Evolutionary conservation across 2,888 invertebrate species (phyloP).

Genomic region (Thymelicus acteon): DNA sequence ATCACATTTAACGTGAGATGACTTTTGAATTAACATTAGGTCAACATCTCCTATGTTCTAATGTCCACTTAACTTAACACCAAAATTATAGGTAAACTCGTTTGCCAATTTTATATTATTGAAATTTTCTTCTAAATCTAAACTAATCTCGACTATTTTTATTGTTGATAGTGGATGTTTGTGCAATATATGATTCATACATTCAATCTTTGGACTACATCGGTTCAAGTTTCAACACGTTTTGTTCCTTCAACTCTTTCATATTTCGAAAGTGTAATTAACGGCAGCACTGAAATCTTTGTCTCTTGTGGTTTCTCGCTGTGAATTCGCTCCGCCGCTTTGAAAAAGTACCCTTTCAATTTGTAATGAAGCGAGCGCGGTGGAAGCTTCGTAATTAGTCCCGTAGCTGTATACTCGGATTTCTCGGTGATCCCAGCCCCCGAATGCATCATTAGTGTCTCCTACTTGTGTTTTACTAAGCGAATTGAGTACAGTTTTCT

Average conservation of each 20-base stretch:
- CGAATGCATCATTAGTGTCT: background rate
- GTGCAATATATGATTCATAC: too few species aligned
- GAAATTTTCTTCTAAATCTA: too few species aligned
- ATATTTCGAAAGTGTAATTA: constrained; percentile 5
- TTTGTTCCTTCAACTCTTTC: constrained; percentile 4
- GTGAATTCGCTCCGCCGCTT: background rate
- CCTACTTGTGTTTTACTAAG: too few species aligned
- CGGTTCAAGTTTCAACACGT: background rate
- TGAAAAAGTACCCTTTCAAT: constrained; percentile 16
- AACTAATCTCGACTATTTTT: too few species aligned
- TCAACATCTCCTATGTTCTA: too few species aligned
- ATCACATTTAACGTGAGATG: too few species aligned
- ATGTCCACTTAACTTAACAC: too few species aligned
- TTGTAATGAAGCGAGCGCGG: constrained; percentile 16
- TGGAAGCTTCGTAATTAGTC: constrained; percentile 11
- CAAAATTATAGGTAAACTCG: too few species aligned
- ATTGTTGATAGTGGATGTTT: too few species aligned
- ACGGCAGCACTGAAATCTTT: constrained; percentile 1
- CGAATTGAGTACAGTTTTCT: too few species aligned
- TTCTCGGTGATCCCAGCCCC: background rate
- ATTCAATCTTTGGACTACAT: background rate
- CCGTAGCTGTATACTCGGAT: constrained; percentile 1
- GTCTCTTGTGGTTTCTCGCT: background rate
- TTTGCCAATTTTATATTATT: too few species aligned
- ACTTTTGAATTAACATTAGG: too few species aligned